Evolutionary conservation across 2,797 vertebrate genomes (phyloP), one percentile per base, ranked within the genome.

Genomic region (Tangara arthus): DNA sequence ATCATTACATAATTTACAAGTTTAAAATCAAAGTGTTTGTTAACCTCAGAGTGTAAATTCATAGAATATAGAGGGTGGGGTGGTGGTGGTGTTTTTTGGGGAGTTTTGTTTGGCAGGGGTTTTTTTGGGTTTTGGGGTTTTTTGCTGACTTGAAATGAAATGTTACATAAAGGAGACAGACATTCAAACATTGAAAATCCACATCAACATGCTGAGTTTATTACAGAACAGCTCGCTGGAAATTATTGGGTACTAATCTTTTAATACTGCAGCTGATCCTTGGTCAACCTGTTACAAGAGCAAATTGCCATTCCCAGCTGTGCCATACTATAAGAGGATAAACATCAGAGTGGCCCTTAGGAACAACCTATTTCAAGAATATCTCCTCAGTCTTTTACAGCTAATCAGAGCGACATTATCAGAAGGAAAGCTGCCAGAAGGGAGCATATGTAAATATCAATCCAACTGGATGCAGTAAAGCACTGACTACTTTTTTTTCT

Each of bases 291-390:
- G 80, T 90, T 90, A 78, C 79, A 86, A 78, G 87, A 88, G 73
- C 71, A 95, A 95, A 95, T 95, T 94, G 94, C 91, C 96, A 82
- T 86, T 94, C 93, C 93, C 88, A 95, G 93, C 96, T 94, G 90
- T 82, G 93, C 90, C 50, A 19, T 37, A 34, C 65, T 77, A 0
- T 92, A 89, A 96, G 90, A 90, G 76, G 91, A 94, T 96, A 94
- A 91, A 86, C 76, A 65, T 52, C 55, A 35, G 89, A 88, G 66
- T 23, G 44, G 72, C 73, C 85, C 52, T 81, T 76, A 83, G 53
- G 60, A 95, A 65, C 50, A 95, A 86, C 42, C 73, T 91, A 71
- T 68, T 91, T 94, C 91, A 72, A 83, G 93, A 93, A 24, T 76
- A 69, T 71, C 65, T 88, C 39, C 76, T 89, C 82, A 17, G 3